These are phyloP conservation scores for Lophotriccus pileatus DNA, from an alignment of 2,797 vertebrate species.

Conservation along the genomic window DNA sequence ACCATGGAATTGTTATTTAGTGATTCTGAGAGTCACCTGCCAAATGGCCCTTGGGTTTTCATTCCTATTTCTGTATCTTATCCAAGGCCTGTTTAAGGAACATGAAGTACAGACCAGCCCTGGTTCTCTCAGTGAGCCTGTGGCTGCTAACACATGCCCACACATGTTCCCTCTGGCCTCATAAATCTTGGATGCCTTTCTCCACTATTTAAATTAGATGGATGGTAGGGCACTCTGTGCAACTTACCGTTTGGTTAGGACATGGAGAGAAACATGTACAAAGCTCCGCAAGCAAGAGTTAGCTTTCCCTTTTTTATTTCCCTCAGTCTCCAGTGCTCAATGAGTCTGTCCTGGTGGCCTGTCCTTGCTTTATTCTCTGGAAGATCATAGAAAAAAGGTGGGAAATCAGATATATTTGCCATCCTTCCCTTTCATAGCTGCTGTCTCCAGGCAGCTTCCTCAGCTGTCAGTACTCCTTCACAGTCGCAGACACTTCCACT, in stretches of 20 bases:
- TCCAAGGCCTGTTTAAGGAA: neutral
- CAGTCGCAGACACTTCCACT: neutral
- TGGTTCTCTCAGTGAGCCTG: rapidly evolving
- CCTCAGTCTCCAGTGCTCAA: neutral
- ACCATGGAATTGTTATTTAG: neutral
- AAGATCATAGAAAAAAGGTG: neutral
- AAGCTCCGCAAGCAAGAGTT: neutral
- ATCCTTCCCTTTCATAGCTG: neutral
- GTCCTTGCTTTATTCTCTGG: neutral
- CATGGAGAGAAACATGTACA: neutral
- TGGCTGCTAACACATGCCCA: neutral
- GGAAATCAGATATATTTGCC: neutral
- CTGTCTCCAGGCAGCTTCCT: neutral
- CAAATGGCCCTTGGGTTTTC: neutral
- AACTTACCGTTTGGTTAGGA: neutral
- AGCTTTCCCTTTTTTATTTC: neutral
- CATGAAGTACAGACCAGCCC: neutral
- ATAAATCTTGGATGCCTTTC: neutral
- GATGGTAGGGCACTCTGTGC: neutral
- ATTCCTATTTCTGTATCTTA: neutral
- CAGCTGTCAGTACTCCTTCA: neutral
- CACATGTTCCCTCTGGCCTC: neutral
- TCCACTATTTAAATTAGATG: neutral
- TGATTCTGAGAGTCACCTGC: neutral
- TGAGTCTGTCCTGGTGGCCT: neutral